These are phyloP conservation scores for Amaurobius ferox DNA, from an alignment of 2,888 invertebrate species.

Conservation along the genomic window DNA sequence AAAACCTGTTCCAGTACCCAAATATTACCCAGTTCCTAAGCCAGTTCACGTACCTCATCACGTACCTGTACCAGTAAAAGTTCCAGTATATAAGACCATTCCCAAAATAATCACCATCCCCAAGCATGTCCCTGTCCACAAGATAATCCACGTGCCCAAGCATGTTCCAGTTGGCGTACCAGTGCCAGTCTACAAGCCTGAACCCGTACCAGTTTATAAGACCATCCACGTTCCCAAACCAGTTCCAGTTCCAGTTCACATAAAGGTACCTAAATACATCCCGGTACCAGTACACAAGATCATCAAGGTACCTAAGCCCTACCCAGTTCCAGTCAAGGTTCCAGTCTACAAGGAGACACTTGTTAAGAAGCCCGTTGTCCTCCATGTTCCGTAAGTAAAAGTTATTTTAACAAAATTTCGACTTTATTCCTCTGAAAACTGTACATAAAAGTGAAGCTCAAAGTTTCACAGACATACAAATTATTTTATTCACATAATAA, in stretches of 20 bases:
- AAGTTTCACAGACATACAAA: too few relatives aligned
- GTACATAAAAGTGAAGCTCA: too few relatives aligned
- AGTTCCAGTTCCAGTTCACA: constrained; percentile 71
- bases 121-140: constrained; percentile 74
- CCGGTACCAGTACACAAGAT: constrained; percentile 74
- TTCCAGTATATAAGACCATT: constrained; percentile 75
- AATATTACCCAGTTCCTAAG: constrained; percentile 74
- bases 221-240: constrained; percentile 73
- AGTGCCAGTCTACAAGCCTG: constrained; percentile 74
- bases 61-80: constrained; percentile 75
- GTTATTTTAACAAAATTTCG: too few relatives aligned
- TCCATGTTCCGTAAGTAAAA: constrained; percentile 74
- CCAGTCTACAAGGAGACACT: constrained; percentile 75
- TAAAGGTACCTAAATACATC: constrained; percentile 74
- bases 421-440: too few relatives aligned
- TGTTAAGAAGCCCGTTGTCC: constrained; percentile 75
- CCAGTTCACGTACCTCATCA: constrained; percentile 75
- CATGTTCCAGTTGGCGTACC: constrained; percentile 74
- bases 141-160: constrained; percentile 74
- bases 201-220: constrained; percentile 75
- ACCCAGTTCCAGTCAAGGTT: constrained; percentile 74
- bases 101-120: constrained; percentile 75
- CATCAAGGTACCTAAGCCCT: constrained; percentile 75
- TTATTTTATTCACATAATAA: too few relatives aligned
- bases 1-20: constrained; percentile 74